Evolutionary conservation across 2,113 vertebrate genomes (phyloP).

Genomic region (Pseudopipra pipra): DNA sequence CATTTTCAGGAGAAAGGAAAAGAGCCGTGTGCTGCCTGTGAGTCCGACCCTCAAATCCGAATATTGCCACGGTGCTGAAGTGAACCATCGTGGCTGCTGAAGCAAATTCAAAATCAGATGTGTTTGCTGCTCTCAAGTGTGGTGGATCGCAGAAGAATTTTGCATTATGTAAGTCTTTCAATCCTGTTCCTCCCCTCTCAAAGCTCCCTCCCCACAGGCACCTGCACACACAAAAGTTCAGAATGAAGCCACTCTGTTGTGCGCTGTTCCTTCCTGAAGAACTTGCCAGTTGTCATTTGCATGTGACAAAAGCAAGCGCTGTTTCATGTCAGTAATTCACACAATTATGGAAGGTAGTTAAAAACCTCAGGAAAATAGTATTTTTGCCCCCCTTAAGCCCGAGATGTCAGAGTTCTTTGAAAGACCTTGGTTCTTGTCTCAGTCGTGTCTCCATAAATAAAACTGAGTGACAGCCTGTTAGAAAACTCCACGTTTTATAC

Average conservation of each 20-base stretch:
- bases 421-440: constrained; percentile 49
- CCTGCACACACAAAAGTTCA: neutral
- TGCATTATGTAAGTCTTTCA: neutral
- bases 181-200: neutral
- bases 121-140: constrained; percentile 57
- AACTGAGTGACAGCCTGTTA: constrained; percentile 34
- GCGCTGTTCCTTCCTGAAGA: constrained; percentile 15
- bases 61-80: constrained; percentile 57
- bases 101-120: constrained; percentile 68
- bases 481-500: constrained; percentile 37
- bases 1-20: constrained; percentile 34
- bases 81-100: constrained; percentile 66
- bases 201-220: neutral
- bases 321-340: constrained; percentile 47
- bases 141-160: constrained; percentile 42
- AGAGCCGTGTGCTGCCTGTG: constrained; percentile 47
- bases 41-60: constrained; percentile 59
- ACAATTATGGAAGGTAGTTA: constrained; percentile 23
- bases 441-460: constrained; percentile 50
- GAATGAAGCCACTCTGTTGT: neutral
- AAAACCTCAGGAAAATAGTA: constrained; percentile 28
- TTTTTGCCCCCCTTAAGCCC: neutral
- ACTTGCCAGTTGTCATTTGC: constrained; percentile 21
- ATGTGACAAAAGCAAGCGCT: neutral
- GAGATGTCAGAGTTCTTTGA: constrained; percentile 37